Evolutionary conservation across 2,113 vertebrate genomes (phyloP), one percentile per base, ranked within the genome.

Genomic region (Deroptyus accipitrinus): DNA sequence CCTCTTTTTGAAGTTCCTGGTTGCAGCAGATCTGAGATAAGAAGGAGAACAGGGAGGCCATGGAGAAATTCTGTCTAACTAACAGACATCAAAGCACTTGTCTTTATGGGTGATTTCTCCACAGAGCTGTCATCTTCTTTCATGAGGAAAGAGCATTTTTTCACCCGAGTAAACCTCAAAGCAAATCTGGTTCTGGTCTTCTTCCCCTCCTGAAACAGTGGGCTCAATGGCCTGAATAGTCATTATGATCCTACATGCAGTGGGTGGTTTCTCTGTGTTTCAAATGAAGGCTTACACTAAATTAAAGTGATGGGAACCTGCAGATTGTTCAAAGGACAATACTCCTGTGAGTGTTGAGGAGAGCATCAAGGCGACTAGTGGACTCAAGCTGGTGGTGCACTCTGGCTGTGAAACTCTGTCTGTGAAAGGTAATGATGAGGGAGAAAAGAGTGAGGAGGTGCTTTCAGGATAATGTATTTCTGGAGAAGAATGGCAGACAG

Each of bases 311-410:
- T 10, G 42, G 11, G 9, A 80, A 75, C 10, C 17, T 59, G 35
- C 17, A 35, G 13, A 27, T 68, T 1, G 0, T 48, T 22, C 2
- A 3, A 87, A 94, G 11, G 20, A 14, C 52, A 57, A 25, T 41
- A 57, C 2, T 28, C 28, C 31, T 41, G 2, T 0, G 0, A 51
- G 35, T 15, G 7, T n/a, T 19, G 62, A 67, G 51, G 9, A 62
- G 44, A 83, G 41, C 1, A 3, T n/a, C 30, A 62, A 61, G 33
- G 11, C 31, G 3, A 8, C 28, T 41, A 52, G 41, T 48, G 30
- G 37, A 77, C 10, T 18, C 2, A 2, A 14, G 1, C 8, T 2
- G 0, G 12, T 9, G 8, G 8, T 46, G 41, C 6, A 63, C 20
- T 78, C 48, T 63, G 37, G 14, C 33, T 81, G 28, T 48, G 18